Evolutionary conservation across 2,888 invertebrate genomes (phyloP), one percentile per base, ranked within the genome.

Genomic region (Scotopteryx bipunctaria): DNA sequence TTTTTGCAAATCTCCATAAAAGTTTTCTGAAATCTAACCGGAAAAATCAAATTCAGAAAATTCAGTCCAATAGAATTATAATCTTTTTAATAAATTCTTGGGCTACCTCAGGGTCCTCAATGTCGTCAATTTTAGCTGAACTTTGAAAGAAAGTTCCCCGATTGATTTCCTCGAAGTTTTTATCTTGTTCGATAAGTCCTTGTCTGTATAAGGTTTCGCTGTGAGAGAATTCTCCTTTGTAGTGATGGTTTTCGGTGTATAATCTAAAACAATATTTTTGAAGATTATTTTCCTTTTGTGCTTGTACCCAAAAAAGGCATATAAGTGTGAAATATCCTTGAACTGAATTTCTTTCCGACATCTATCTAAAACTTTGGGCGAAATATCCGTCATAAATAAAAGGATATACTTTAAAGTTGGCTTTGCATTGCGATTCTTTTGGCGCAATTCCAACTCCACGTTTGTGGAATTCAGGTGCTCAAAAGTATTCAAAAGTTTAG

Each of bases 141-240:
- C 71, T 64, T 55, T 86, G 85, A 17, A 75, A 76, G 54, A 84
- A 85, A 5, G 72, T 76, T 3, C 85, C 86, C 4, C 84, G 74
- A 52, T 77, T 83, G 11, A 86, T 76, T 62, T 81, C 79, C 57
- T 85, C 83, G 8, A 83, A 76, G 49, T 76, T 76, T 31, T 67
- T 69, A 32, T 71, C 67, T 56, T 76, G 67, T 49, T 83, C 81
- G 5, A 85, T 66, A 17, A 83, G 54, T 25, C 71, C 78, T 59
- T 78, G 78, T 59, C 71, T 69, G 44, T 69, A 83, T 15, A 83
- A 55, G 5, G 80, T 83, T 45, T 81, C 78, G 54, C 82, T 79
- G 1, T 76, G 64, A 3, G 80, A 74, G 44, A 75, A 73, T 42
- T 83, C 80, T 1, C 76, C 73, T 6, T 67, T 62, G 35, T 78